A percentile compares a stretch with the other conserved stretches of the same genome.
phyloP scores from a whole-genome alignment of 2,797 vertebrate genomes.

The Galaxias olidus region DNA sequence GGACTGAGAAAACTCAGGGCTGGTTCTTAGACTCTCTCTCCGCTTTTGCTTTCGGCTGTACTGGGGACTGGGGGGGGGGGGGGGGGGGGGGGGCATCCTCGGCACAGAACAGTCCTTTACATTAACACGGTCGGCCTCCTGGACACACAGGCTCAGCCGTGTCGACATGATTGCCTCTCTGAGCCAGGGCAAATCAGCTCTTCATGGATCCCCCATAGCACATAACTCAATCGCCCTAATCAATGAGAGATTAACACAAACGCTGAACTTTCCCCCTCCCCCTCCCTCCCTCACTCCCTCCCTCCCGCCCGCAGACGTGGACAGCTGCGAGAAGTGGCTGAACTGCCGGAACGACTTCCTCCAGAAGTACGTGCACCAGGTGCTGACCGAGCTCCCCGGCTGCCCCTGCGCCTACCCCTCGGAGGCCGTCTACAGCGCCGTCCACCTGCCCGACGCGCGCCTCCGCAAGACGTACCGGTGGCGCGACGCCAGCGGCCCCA shows the following conservation, averaged over 20 bases:
- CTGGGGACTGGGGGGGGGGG: not conserved
- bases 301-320: constrained; percentile 70
- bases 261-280: too few relatives aligned
- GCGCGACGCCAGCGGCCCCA: constrained; percentile 85
- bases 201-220: too few relatives aligned
- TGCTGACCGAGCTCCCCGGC: constrained; percentile 83
- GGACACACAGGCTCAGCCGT: too few relatives aligned
- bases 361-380: constrained; percentile 83
- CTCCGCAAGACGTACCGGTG: constrained; percentile 81
- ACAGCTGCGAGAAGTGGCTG: constrained; percentile 92
- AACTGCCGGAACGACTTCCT: constrained; percentile 90
- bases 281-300: too few relatives aligned
- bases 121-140: too few relatives aligned
- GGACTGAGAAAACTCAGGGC: not conserved
- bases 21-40: constrained; percentile 5
- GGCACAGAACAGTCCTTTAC: too few relatives aligned
- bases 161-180: too few relatives aligned
- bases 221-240: too few relatives aligned
- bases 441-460: constrained; percentile 79
- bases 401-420: constrained; percentile 86
- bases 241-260: too few relatives aligned
- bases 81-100: too few relatives aligned
- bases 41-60: not conserved
- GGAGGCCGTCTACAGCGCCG: constrained; percentile 77
- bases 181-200: too few relatives aligned